Evolutionary conservation across 2,888 invertebrate genomes (phyloP).

Genomic region (Pristionchus japonicus): DNA sequence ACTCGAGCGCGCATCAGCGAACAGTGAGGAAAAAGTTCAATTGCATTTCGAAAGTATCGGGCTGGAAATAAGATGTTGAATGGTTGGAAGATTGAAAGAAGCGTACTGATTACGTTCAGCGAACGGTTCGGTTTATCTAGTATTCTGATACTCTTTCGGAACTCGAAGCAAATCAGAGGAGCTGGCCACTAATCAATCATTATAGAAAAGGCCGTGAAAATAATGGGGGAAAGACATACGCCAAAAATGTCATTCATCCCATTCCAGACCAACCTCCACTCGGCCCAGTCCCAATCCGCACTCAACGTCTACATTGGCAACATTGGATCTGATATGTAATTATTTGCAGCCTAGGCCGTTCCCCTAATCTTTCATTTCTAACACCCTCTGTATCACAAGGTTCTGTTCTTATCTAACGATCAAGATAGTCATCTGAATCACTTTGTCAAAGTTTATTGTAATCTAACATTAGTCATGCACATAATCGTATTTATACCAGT

Average conservation of each 20-base stretch:
- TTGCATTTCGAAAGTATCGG: background rate
- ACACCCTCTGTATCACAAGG: no score
- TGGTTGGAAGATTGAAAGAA: no score
- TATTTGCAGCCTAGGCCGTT: background rate
- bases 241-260: background rate
- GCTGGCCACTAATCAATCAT: no score
- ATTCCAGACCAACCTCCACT: constrained; percentile 41
- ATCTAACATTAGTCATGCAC: background rate
- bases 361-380: background rate
- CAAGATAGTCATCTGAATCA: background rate
- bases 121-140: no score
- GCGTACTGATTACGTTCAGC: no score
- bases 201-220: no score
- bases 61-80: background rate
- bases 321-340: constrained; percentile 57
- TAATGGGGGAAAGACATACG: background rate
- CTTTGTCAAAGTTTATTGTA: no score
- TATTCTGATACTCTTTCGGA: no score
- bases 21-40: no score
- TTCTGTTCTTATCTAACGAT: no score
- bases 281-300: constrained; percentile 11
- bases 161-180: no score
- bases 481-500: constrained; percentile 32
- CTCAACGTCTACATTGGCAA: constrained; percentile 67
- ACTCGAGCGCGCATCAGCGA: constrained; percentile 45